Percentiles rank a stretch among this genome's conserved stretches.
Evolutionary conservation across 2,113 vertebrate species (phyloP).

Genomic region (Uropsilus gracilis): DNA sequence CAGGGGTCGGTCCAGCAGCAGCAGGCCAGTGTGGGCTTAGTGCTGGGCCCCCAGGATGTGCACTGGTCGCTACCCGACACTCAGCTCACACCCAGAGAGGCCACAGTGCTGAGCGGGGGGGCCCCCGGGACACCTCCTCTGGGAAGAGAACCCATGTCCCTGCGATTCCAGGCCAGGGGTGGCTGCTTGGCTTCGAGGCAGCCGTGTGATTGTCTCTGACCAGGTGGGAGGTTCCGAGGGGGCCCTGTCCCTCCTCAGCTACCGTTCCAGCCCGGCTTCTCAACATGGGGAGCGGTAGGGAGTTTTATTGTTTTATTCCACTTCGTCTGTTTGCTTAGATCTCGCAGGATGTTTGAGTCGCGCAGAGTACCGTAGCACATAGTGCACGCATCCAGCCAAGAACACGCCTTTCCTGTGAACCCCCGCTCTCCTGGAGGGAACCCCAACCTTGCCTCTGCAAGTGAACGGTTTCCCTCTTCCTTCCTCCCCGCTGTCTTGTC

Average conservation of each 20-base stretch:
- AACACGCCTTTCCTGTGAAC: rapidly evolving
- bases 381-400: rapidly evolving
- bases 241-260: background rate
- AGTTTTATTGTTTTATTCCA: background rate
- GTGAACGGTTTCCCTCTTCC: rapidly evolving
- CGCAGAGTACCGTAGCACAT: rapidly evolving
- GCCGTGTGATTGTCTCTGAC: rapidly evolving
- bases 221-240: background rate
- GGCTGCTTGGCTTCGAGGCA: background rate
- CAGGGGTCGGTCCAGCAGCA: background rate
- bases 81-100: too few species aligned
- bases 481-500: background rate
- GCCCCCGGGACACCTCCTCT: rapidly evolving
- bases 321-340: background rate
- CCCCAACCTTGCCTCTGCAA: background rate
- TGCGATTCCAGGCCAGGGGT: background rate
- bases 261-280: background rate
- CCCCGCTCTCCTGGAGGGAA: background rate
- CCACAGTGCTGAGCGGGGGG: rapidly evolving
- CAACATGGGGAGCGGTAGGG: rapidly evolving
- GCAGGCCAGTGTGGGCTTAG: background rate
- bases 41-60: too few species aligned
- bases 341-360: background rate
- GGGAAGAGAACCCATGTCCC: background rate
- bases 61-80: too few species aligned